phyloP scores from a whole-genome alignment of 2,888 invertebrate genomes.

The Drepana falcataria region DNA sequence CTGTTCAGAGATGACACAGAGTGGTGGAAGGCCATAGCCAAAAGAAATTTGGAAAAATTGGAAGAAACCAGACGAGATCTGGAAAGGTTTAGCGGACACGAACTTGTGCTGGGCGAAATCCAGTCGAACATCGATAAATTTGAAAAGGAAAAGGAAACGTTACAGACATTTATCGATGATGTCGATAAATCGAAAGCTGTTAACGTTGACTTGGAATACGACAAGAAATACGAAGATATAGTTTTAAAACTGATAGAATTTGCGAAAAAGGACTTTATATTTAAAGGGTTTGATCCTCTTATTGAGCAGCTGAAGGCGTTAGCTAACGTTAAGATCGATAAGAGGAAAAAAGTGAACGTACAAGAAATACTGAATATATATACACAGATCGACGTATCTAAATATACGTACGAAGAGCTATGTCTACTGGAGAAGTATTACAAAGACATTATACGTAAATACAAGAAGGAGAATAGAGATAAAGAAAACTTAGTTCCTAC shows the following conservation, averaged over 20 bases:
- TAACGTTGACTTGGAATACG: conserved; percentile 61
- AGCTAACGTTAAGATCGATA: conserved; percentile 56
- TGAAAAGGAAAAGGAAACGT: conserved; percentile 55
- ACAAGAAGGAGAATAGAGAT: conserved; percentile 39
- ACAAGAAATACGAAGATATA: conserved; percentile 70
- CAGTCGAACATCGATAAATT: conserved; percentile 53
- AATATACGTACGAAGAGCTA: conserved; percentile 67
- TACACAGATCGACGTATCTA: conserved; percentile 59
- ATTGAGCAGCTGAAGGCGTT: conserved; percentile 62
- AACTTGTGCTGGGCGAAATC: conserved; percentile 60
- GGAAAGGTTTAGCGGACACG: conserved; percentile 67
- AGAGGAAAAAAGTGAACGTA: conserved; percentile 52
- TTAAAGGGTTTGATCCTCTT: conserved; percentile 71
- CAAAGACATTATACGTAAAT: conserved; percentile 64
- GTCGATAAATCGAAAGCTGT: conserved; percentile 61
- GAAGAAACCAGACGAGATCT: conserved; percentile 65
- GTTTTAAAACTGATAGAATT: conserved; percentile 67
- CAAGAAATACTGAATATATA: conserved; percentile 65
- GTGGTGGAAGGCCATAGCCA: conserved; percentile 70
- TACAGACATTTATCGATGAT: conserved; percentile 64
- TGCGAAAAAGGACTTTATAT: conserved; percentile 69
- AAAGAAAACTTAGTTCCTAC: conserved; percentile 48
- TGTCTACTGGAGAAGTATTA: conserved; percentile 69
- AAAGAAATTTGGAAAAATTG: conserved; percentile 68
- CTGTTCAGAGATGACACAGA: conserved; percentile 70